A percentile compares a stretch with the other conserved stretches of the same genome.
Evolutionary conservation across 2,797 vertebrate genomes (phyloP).

Genomic region (Galagoides demidoff): DNA sequence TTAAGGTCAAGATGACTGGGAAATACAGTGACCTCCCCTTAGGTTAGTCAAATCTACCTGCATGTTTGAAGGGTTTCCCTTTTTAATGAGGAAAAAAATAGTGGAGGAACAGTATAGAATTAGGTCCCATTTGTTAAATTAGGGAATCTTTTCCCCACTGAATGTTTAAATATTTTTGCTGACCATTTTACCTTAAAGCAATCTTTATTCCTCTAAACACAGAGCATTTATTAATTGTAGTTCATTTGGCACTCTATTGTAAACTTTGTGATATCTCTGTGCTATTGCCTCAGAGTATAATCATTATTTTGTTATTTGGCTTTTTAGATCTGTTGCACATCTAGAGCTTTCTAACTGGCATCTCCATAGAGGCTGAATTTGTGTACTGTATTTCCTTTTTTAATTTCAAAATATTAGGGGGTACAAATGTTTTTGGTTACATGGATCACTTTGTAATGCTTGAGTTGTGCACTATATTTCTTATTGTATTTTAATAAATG

Average conservation of each 20-base stretch:
- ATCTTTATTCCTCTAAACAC: constrained; percentile 11
- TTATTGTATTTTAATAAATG: constrained; percentile 22
- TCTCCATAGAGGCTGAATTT: neutral
- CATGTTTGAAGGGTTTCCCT: neutral
- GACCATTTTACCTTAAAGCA: neutral
- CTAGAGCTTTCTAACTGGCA: constrained; percentile 11
- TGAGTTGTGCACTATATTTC: neutral
- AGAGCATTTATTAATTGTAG: neutral
- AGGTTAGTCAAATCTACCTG: neutral
- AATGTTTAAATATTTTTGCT: constrained; percentile 7
- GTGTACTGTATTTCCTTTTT: neutral
- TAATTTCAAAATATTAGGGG: no score
- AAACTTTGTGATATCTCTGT: neutral
- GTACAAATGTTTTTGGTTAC: no score
- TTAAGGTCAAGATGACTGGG: neutral
- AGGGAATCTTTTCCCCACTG: no score
- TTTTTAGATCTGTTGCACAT: constrained; percentile 20
- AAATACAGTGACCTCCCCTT: neutral
- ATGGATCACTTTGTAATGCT: no score
- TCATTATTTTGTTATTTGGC: constrained; percentile 22
- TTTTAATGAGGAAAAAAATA: neutral
- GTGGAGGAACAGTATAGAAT: neutral
- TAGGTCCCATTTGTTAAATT: neutral
- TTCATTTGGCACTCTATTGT: neutral
- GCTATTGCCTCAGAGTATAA: neutral